Conservation (phyloP, 1,140 invertebrate species). For the Cardiocondyla obscurior region DNA sequence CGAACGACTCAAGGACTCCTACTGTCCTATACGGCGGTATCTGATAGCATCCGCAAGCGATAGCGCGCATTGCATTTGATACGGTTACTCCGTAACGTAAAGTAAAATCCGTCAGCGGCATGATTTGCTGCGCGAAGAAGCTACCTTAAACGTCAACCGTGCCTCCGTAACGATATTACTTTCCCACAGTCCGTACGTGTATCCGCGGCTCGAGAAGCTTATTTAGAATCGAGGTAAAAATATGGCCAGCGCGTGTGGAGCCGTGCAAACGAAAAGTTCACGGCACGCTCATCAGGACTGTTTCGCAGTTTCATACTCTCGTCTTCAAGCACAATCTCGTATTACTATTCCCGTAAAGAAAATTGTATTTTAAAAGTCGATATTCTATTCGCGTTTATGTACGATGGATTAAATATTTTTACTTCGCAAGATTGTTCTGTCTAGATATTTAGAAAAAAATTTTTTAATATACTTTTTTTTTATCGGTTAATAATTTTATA, state of each 20-base stretch:
- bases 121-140: not conserved
- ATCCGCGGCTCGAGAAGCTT: not conserved
- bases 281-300: not conserved
- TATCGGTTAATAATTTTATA: not conserved
- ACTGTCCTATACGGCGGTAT: slow-evolving; percentile 50
- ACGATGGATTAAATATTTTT: not conserved
- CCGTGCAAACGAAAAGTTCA: not conserved
- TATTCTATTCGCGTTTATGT: not conserved
- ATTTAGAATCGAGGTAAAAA: not conserved
- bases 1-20: slow-evolving; percentile 67
- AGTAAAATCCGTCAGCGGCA: not conserved
- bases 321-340: not conserved
- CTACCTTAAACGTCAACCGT: not conserved
- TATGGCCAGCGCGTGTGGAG: slow-evolving; percentile 1
- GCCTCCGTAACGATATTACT: not conserved
- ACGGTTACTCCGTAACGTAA: not conserved
- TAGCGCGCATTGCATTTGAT: slow-evolving; percentile 14
- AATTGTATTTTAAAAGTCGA: not conserved
- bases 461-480: not conserved
- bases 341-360: not conserved
- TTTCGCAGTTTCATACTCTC: not conserved
- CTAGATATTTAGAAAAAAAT: not conserved
- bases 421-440: not conserved
- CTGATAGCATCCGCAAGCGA: slow-evolving; percentile 15
- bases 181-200: not conserved